A percentile compares a stretch with the other conserved stretches of the same genome.
These are phyloP conservation scores for Agrochola lychnidis DNA, from an alignment of 2,888 invertebrate species.

Conservation along the genomic window DNA sequence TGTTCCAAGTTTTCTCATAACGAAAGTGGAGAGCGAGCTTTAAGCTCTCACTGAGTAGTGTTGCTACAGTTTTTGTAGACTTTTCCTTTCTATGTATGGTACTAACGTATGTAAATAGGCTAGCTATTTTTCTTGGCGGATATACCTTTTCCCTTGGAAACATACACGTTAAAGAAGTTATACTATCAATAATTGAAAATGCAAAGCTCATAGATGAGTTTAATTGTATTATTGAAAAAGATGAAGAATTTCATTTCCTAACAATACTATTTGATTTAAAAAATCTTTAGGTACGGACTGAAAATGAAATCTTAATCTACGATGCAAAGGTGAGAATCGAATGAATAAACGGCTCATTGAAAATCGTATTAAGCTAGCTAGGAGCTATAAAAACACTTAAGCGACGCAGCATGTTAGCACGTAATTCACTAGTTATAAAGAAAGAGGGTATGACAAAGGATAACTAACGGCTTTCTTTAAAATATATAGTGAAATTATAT, in stretches of 20 bases:
- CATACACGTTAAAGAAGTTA: background rate
- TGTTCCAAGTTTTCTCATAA: constrained; percentile 80
- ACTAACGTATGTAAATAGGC: constrained; percentile 50
- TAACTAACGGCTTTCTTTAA: background rate
- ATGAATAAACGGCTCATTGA: constrained; percentile 15
- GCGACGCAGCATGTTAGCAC: constrained; percentile 15
- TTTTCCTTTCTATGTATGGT: constrained; percentile 54
- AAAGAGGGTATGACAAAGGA: constrained; percentile 15
- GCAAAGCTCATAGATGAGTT: background rate
- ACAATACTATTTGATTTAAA: background rate
- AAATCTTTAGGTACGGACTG: background rate
- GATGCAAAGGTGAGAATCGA: background rate
- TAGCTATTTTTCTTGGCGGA: constrained; percentile 26
- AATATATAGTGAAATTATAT: constrained; percentile 5
- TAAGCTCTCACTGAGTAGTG: constrained; percentile 59
- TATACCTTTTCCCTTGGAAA: constrained; percentile 10
- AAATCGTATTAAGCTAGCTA: constrained; percentile 22
- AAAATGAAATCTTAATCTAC: background rate
- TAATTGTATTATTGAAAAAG: background rate
- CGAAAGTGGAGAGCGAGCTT: constrained; percentile 73
- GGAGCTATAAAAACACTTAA: constrained; percentile 21
- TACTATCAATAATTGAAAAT: background rate
- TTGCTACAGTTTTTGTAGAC: constrained; percentile 62
- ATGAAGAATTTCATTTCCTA: background rate
- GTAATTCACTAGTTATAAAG: constrained; percentile 8